phyloP scores from a whole-genome alignment of 2,888 invertebrate genomes.

The Sicus ferrugineus region DNA sequence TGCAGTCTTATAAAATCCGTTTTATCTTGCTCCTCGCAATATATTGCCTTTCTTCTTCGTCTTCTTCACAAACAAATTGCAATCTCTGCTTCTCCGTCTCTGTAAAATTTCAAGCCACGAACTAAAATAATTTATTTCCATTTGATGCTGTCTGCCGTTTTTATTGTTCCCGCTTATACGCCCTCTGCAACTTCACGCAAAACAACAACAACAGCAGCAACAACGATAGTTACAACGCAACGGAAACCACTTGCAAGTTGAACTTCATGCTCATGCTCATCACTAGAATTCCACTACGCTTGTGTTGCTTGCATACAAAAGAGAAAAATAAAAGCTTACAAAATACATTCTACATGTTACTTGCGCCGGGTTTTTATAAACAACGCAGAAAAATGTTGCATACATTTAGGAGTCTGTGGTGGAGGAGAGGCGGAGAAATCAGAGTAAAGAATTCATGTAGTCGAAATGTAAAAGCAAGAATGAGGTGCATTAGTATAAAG shows the following conservation, averaged over 20 bases:
- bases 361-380: too few species aligned
- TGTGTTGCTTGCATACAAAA: too few species aligned
- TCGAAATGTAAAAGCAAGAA: too few species aligned
- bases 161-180: not conserved
- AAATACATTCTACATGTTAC: too few species aligned
- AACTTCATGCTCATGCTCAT: too few species aligned
- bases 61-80: slow-evolving; percentile 15
- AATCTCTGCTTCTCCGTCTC: slow-evolving; percentile 20
- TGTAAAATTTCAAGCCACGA: slow-evolving; percentile 14
- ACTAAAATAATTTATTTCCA: slow-evolving; percentile 25
- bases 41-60: not conserved
- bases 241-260: not conserved
- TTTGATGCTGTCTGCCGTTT: slow-evolving; percentile 24
- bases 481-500: too few species aligned
- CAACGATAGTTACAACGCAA: not conserved
- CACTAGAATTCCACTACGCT: too few species aligned
- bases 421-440: too few species aligned
- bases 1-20: not conserved
- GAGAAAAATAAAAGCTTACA: too few species aligned
- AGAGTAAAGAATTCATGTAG: too few species aligned
- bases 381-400: too few species aligned
- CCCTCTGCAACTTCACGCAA: not conserved
- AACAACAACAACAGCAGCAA: not conserved
- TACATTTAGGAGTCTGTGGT: too few species aligned
- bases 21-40: not conserved